Evolutionary conservation across 2,797 vertebrate species (phyloP), one percentile per base, ranked within the genome.

Genomic region (Enteromius afrohamiltoni): DNA sequence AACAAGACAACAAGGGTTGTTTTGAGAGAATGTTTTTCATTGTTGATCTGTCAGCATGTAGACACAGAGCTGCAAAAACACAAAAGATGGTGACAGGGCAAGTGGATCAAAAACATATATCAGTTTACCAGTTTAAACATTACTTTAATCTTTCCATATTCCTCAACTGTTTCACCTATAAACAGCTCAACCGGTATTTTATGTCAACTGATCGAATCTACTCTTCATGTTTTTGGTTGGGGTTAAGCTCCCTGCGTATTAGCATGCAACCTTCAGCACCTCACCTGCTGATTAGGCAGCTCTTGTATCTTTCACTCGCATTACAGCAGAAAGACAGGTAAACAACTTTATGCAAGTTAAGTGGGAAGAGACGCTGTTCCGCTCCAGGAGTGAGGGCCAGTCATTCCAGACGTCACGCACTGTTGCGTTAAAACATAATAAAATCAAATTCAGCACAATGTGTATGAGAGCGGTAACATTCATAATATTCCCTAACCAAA

Each of bases 121-220:
- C 13, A 58, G 45, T 64, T 64, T 31, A 31, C 23, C 62, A 71
- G 42, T 42, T 37, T 34, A 77, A 64, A 53, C 23, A 34, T 60
- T 42, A 9, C 42, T 60, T 68, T 71, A 68, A 62, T 83, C 67
- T 58, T 34, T 37, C 23, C 67, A 49, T 37, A 58, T 67, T 31
- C 53, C 67, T 67, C 17, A 2, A 42, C 31, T 42, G 68, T 83
- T 74, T 83, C 49, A 83, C 86, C 84, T 86, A 85, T 86, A 79
- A 83, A 87, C 87, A 86, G n/a, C 31, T 47, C 40, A 67, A 60
- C 69, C 49, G 26, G 51, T 87, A 77, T 86, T 87, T 87, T 71
- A 62, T 71, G 80, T 85, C 85, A 88, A 89, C 85, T 19, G 45
- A 71, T 75, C 16, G 58, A 81, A 82, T 82, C 58, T 71, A 23